These are phyloP conservation scores for Bhutanitis thaidina DNA, from an alignment of 2,888 invertebrate species.

Conservation along the genomic window DNA sequence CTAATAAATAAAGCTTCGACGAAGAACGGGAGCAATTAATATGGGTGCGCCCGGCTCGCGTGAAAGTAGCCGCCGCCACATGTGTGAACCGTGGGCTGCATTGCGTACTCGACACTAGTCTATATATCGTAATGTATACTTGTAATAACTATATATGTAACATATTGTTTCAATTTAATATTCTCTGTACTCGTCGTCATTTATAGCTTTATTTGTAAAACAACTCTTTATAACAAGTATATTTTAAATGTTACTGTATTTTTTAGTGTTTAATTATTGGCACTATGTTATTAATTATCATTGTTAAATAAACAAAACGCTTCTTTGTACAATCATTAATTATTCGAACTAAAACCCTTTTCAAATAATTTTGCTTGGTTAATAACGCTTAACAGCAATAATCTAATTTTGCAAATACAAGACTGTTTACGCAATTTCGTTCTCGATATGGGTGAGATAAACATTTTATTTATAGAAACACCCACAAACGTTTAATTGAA, in stretches of 20 bases:
- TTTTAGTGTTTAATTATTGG: no score
- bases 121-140: constrained; percentile 33
- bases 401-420: constrained; percentile 12
- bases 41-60: constrained; percentile 73
- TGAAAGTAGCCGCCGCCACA: constrained; percentile 70
- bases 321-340: not conserved
- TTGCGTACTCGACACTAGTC: constrained; percentile 13
- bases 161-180: no score
- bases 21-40: constrained; percentile 79
- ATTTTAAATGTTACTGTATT: no score
- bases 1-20: constrained; percentile 77
- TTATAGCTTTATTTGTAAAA: no score
- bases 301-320: not conserved
- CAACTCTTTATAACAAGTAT: no score
- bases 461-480: constrained; percentile 5
- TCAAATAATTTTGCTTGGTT: constrained; percentile 6
- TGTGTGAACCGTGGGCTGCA: constrained; percentile 46
- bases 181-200: no score
- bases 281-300: no score
- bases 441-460: constrained; percentile 3
- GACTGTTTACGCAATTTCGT: constrained; percentile 3
- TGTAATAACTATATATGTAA: no score
- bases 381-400: constrained; percentile 10
- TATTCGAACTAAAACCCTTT: constrained; percentile 1
- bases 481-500: not conserved